phyloP scores from a whole-genome alignment of 2,113 vertebrate species.

The Uropsilus gracilis region DNA sequence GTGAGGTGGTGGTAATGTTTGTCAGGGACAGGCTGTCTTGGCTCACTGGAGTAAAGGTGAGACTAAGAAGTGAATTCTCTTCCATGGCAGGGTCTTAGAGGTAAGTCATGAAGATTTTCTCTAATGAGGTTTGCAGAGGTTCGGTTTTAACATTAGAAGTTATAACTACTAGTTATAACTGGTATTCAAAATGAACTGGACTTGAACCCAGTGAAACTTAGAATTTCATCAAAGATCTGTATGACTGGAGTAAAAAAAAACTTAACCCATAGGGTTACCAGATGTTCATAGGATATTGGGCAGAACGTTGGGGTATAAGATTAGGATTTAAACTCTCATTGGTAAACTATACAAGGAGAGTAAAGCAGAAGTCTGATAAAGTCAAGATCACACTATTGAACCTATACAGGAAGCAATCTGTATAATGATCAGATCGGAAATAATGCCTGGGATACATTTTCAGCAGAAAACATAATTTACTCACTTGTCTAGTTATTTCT shows the following conservation, averaged over 20 bases:
- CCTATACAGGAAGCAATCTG: conserved; percentile 42
- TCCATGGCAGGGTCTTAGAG: not conserved
- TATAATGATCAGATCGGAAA: not conserved
- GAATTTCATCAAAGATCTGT: conserved; percentile 45
- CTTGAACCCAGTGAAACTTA: conserved; percentile 19
- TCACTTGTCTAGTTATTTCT: not conserved
- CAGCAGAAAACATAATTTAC: not conserved
- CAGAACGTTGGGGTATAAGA: not conserved
- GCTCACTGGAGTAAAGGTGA: conserved; percentile 52
- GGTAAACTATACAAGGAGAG: conserved; percentile 13
- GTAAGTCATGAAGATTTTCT: conserved; percentile 41
- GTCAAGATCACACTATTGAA: conserved; percentile 15
- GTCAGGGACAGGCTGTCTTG: conserved; percentile 46
- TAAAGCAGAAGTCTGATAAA: conserved; percentile 45
- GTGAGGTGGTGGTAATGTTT: conserved; percentile 42
- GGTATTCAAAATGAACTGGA: conserved; percentile 31
- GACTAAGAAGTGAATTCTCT: conserved; percentile 40
- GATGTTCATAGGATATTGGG: not conserved
- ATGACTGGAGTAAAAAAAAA: not conserved
- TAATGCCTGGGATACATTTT: not conserved
- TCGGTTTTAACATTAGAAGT: conserved; percentile 50
- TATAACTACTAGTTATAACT: conserved; percentile 30
- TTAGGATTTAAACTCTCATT: conserved; percentile 53
- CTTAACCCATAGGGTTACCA: not conserved
- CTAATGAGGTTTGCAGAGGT: conserved; percentile 50